Conservation (phyloP, 2,888 invertebrate genomes). For the Drymonia ruficornis region DNA sequence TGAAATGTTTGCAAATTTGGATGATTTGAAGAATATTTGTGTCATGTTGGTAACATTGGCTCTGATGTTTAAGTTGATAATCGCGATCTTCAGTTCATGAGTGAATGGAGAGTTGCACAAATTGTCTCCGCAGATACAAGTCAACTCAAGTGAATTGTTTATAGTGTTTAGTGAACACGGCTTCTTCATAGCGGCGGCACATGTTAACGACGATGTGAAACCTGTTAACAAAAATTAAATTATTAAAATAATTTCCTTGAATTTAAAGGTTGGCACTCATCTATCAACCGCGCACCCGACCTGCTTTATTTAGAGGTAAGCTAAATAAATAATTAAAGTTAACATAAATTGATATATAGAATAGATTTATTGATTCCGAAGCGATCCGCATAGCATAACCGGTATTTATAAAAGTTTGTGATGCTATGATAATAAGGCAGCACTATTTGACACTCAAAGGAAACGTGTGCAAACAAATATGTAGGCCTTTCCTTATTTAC, state of each 20-base stretch:
- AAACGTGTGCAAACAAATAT: too few species aligned
- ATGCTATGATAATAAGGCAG: too few species aligned
- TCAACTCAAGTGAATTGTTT: slow-evolving; percentile 54
- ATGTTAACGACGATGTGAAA: slow-evolving; percentile 61
- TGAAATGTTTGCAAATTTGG: slow-evolving; percentile 54
- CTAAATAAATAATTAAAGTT: too few species aligned
- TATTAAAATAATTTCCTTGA: neutral
- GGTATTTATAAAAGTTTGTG: too few species aligned
- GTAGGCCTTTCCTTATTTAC: too few species aligned
- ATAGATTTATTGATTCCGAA: too few species aligned
- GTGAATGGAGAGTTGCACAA: slow-evolving; percentile 71
- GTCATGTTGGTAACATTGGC: slow-evolving; percentile 49
- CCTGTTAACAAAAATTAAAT: slow-evolving; percentile 50
- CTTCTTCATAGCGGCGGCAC: slow-evolving; percentile 45
- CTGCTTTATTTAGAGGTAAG: too few species aligned
- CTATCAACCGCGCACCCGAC: too few species aligned
- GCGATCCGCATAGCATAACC: too few species aligned
- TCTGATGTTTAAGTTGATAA: slow-evolving; percentile 57
- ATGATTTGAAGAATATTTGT: slow-evolving; percentile 55
- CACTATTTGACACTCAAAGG: too few species aligned
- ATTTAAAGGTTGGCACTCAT: too few species aligned
- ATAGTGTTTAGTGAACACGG: slow-evolving; percentile 58
- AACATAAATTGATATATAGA: too few species aligned
- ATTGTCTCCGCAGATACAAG: slow-evolving; percentile 61
- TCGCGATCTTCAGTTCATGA: slow-evolving; percentile 50